Percentiles rank a stretch among this genome's conserved stretches.
Conservation (phyloP, 1,140 invertebrate genomes). For the Penaeus vannamei region DNA sequence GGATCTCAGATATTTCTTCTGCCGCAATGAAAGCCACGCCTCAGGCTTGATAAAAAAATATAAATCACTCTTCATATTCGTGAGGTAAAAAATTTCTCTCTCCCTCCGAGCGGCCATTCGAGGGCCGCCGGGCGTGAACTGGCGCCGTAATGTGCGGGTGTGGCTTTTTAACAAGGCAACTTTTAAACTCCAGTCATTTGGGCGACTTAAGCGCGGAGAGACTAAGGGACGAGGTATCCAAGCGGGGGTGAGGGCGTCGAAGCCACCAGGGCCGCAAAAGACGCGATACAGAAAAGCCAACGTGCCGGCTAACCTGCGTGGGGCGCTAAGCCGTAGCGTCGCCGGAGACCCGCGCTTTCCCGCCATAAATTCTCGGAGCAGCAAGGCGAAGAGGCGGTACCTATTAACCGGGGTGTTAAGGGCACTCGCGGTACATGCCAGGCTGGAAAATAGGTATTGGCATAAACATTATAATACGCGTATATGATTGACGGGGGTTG, state of each 20-base stretch:
- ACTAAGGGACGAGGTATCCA: conserved; percentile 56
- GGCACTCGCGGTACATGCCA: conserved; percentile 24
- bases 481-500: conserved; percentile 31
- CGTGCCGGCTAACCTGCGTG: not conserved
- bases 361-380: not conserved
- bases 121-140: conserved; percentile 23
- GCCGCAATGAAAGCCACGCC: conserved; percentile 42
- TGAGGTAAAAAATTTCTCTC: conserved; percentile 9
- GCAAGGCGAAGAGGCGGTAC: conserved; percentile 35
- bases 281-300: conserved; percentile 27
- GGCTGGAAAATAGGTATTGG: conserved; percentile 45
- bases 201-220: conserved; percentile 50
- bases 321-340: not conserved
- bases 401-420: conserved; percentile 42
- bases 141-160: conserved; percentile 42
- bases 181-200: conserved; percentile 50
- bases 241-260: conserved; percentile 37
- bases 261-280: not conserved
- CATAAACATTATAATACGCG: conserved; percentile 50
- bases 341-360: no score
- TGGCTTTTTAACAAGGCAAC: conserved; percentile 61
- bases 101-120: conserved; percentile 30
- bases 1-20: conserved; percentile 48
- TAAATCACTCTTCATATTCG: conserved; percentile 49
- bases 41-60: conserved; percentile 47